These are phyloP conservation scores for Arrhamphus sclerolepis DNA, from an alignment of 2,797 vertebrate species.

Conservation along the genomic window DNA sequence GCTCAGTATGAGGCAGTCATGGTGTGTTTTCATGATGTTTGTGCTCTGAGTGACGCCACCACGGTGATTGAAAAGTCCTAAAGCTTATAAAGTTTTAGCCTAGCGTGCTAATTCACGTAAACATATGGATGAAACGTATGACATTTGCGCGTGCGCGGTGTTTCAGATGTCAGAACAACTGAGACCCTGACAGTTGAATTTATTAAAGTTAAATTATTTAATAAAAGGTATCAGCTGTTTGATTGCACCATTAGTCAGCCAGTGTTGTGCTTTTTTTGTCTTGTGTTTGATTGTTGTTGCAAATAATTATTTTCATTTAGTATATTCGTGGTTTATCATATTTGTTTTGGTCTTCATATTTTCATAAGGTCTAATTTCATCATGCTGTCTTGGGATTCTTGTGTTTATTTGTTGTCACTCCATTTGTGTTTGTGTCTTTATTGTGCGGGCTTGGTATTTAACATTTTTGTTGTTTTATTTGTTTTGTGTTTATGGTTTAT, in stretches of 20 bases:
- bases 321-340: neutral
- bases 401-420: neutral
- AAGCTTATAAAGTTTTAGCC: slow-evolving; percentile 31
- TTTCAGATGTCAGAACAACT: slow-evolving; percentile 32
- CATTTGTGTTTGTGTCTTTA: neutral
- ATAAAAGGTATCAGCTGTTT: neutral
- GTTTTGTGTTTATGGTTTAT: neutral
- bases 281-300: neutral
- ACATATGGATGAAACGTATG: slow-evolving; percentile 52
- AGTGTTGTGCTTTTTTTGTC: neutral
- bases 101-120: slow-evolving; percentile 71
- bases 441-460: neutral
- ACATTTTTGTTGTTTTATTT: neutral
- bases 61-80: neutral
- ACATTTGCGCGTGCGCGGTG: slow-evolving; percentile 55
- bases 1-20: neutral
- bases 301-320: neutral
- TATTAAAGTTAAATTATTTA: neutral
- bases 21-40: neutral
- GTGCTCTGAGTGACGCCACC: neutral
- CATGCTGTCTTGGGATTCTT: neutral
- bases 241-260: neutral
- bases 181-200: neutral
- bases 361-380: neutral
- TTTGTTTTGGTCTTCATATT: neutral